Percentiles rank a stretch among this genome's conserved stretches.
Conservation (phyloP, 1,140 invertebrate genomes). For the Lordiphosa stackelbergi region DNA sequence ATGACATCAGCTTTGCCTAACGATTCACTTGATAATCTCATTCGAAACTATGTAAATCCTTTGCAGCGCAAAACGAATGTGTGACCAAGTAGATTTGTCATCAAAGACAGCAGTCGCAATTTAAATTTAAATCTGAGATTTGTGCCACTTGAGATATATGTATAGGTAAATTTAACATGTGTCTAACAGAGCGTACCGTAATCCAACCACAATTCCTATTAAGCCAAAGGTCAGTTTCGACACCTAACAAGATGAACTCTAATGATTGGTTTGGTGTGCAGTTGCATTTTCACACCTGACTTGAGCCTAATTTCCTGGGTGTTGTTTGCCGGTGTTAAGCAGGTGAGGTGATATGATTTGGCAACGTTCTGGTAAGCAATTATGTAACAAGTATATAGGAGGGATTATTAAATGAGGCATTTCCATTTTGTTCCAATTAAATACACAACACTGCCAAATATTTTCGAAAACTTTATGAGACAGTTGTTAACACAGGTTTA, state of each 20-base stretch:
- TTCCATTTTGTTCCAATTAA: background rate
- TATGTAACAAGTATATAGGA: constrained; percentile 13
- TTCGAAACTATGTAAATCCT: constrained; percentile 9
- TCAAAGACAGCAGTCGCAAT: constrained; percentile 20
- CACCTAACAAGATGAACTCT: constrained; percentile 14
- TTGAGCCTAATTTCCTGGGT: constrained; percentile 23
- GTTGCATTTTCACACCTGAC: constrained; percentile 52
- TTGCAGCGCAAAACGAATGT: constrained; percentile 1
- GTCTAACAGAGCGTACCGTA: constrained; percentile 7
- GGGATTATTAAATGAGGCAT: constrained; percentile 1
- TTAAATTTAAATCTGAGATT: constrained; percentile 38
- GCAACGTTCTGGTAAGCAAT: constrained; percentile 17
- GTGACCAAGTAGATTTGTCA: background rate
- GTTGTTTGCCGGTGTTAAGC: background rate
- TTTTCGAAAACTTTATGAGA: too few species aligned
- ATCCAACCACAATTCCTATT: constrained; percentile 1
- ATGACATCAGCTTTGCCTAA: constrained; percentile 52
- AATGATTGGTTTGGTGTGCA: constrained; percentile 23
- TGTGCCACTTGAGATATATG: constrained; percentile 4
- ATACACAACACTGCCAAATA: too few species aligned
- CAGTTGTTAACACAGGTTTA: too few species aligned
- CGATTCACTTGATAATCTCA: constrained; percentile 21
- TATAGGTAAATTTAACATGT: background rate
- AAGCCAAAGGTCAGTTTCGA: constrained; percentile 5
- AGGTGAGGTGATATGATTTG: constrained; percentile 4